Base-by-base conservation (phyloP, 2,888 invertebrate species). In the Drosophila ezoana region DNA sequence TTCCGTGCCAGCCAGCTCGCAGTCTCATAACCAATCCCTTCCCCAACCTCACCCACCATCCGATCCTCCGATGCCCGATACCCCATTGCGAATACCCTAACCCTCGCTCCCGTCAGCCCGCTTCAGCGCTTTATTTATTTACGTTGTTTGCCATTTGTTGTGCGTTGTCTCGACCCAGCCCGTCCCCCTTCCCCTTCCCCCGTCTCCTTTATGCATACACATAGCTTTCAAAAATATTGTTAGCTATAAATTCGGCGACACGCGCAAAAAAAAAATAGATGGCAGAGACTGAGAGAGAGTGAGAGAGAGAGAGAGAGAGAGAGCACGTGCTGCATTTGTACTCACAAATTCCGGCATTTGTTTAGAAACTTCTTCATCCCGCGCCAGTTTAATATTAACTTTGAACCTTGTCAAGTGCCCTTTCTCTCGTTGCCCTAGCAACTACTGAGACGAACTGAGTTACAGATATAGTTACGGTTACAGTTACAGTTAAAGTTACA, bases 71-170 rank as follows among this genome's bases (percentile, higher is more conserved):
- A 60, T 47, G 37, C 41, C 53, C 32, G 23, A 57, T 68, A 23
- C 18, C 28, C 20, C n/a, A 52, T 49, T 11, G 38, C 57, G 35
- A 20, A 43, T 20, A 40, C 28, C 18, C 18, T 4, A 43, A 10
- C 62, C 45, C 47, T 32, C 16, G 4, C n/a, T 28, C 47, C 20
- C 32, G 32, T 45, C 72, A 62, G 20, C 11, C 41, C 20, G 35
- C 43, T 33, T 49, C 41, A 38, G 62, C 56, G 53, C 53, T 65
- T 80, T 86, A 88, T 83, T 83, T 87, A 85, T 85, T 75, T 82
- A 82, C 86, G 76, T 76, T 78, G 88, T 68, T 85, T 88, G 83
- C 81, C 80, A 88, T 88, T 88, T 77, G 80, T 72, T 75, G 68
- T 72, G 66, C 64, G 75, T 66, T 44, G 33, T 11, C 52, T 18